These are phyloP conservation scores for Scleropages formosus DNA, from an alignment of 2,797 vertebrate species.

Conservation along the genomic window DNA sequence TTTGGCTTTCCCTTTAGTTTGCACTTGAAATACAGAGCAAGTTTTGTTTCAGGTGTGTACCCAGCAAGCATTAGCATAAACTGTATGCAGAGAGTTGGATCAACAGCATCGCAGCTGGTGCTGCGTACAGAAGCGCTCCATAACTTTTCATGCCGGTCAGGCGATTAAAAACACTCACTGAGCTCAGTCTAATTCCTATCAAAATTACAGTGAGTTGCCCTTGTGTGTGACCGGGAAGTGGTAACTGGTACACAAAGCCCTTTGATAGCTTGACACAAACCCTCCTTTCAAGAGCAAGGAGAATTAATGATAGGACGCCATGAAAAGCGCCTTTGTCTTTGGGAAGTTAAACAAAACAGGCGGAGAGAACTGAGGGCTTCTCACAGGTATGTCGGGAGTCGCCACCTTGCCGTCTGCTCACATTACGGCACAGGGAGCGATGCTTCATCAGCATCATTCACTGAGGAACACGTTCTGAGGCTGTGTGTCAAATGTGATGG, in stretches of 20 bases:
- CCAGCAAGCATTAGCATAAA: background rate
- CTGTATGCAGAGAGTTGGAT: background rate
- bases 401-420: background rate
- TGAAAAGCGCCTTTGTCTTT: constrained; percentile 19
- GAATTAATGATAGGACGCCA: background rate
- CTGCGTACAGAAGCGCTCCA: background rate
- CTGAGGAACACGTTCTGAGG: too few species aligned
- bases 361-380: background rate
- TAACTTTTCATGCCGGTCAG: background rate
- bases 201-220: background rate
- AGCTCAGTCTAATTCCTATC: background rate
- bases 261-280: constrained; percentile 12
- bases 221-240: background rate
- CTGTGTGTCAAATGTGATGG: too few species aligned
- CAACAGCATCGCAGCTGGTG: too few species aligned
- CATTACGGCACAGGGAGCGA: background rate
- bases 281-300: background rate
- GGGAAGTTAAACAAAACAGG: background rate
- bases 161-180: background rate
- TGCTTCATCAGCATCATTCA: too few species aligned
- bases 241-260: constrained; percentile 1
- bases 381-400: background rate
- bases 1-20: background rate
- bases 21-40: background rate
- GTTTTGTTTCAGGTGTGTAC: background rate